phyloP scores from a whole-genome alignment of 2,113 vertebrate species.

The Amphiprion percula region DNA sequence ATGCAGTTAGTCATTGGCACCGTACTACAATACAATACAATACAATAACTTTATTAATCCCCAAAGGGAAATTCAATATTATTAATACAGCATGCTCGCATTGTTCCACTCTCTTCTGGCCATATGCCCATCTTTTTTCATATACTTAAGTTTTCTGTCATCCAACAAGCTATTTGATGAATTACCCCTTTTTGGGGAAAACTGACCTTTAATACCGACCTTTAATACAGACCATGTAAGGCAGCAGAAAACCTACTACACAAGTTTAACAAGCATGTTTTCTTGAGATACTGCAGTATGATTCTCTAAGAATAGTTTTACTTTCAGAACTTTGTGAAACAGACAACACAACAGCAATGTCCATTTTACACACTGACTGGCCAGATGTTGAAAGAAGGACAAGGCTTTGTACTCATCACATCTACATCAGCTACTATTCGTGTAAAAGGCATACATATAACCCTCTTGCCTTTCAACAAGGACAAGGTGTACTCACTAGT shows the following conservation, averaged over 20 bases:
- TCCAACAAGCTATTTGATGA: conserved; percentile 28
- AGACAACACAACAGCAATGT: not conserved
- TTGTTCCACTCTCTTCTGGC: conserved; percentile 1
- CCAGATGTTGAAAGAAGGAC: not conserved
- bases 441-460: not conserved
- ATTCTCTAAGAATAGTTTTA: too few species aligned
- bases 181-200: conserved; percentile 25
- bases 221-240: conserved; percentile 2
- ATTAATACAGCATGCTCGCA: conserved; percentile 13
- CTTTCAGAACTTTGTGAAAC: too few species aligned
- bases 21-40: too few species aligned
- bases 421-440: not conserved
- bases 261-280: conserved; percentile 23
- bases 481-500: not conserved
- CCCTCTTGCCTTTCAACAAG: not conserved
- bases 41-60: too few species aligned
- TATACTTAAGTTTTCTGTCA: conserved; percentile 12
- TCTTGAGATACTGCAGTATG: not conserved
- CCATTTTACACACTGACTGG: not conserved
- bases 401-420: not conserved
- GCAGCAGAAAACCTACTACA: not conserved
- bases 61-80: too few species aligned
- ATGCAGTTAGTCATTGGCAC: not conserved
- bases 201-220: not conserved
- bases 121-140: not conserved